Conservation (phyloP, 2,113 vertebrate species). For the Heterotis niloticus region DNA sequence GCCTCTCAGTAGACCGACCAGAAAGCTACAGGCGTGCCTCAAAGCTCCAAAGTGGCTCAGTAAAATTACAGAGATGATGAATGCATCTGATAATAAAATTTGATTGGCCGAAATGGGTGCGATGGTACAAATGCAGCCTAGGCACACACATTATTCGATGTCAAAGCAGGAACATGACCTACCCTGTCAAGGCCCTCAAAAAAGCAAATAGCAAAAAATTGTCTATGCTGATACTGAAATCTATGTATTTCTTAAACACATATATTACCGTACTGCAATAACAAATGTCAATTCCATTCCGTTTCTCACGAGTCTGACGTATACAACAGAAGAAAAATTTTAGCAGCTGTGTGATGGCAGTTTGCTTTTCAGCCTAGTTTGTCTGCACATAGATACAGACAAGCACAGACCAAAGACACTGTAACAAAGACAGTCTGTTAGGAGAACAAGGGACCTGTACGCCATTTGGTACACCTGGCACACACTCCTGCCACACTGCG, state of each 20-base stretch:
- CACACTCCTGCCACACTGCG: not conserved
- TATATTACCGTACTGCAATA: not conserved
- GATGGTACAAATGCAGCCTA: not conserved
- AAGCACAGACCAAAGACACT: not conserved
- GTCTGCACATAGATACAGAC: not conserved
- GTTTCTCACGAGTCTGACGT: too few relatives aligned
- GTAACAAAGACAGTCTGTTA: not conserved
- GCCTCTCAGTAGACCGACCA: not conserved
- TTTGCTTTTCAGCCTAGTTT: not conserved
- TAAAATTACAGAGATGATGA: constrained; percentile 7
- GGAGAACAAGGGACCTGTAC: not conserved
- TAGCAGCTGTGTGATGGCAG: too few relatives aligned
- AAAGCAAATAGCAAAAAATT: not conserved
- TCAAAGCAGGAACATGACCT: not conserved
- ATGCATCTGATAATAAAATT: constrained; percentile 9
- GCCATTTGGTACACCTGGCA: not conserved
- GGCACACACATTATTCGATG: not conserved
- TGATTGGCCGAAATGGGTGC: not conserved
- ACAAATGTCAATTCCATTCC: too few relatives aligned
- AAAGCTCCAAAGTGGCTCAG: too few relatives aligned
- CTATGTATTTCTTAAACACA: not conserved
- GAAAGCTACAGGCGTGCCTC: not conserved
- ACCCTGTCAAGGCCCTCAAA: not conserved
- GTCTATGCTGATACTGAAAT: not conserved
- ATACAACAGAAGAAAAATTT: too few relatives aligned